Percentiles rank a stretch among this genome's conserved stretches.
These are phyloP conservation scores for Heliconius eleuchia DNA, from an alignment of 1,140 invertebrate genomes.

Conservation along the genomic window DNA sequence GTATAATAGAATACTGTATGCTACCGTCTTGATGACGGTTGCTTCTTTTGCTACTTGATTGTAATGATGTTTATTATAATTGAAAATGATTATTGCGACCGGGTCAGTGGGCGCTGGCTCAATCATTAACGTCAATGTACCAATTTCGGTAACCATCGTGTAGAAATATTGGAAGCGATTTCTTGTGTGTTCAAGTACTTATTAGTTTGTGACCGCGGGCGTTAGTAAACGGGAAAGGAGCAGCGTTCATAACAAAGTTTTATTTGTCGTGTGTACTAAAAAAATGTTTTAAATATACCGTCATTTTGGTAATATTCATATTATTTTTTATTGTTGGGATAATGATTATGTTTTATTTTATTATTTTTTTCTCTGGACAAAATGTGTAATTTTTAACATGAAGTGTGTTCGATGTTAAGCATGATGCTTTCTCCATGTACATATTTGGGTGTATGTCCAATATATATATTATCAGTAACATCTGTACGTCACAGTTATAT, in stretches of 20 bases:
- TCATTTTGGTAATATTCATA: constrained; percentile 9
- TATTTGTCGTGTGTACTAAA: constrained; percentile 28
- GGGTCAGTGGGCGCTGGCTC: constrained; percentile 25
- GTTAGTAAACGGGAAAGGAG: constrained; percentile 50
- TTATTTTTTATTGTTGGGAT: neutral
- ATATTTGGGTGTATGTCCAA: neutral
- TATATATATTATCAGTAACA: neutral
- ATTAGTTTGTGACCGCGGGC: constrained; percentile 62
- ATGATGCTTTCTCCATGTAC: neutral
- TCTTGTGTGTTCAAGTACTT: constrained; percentile 60
- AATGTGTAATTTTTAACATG: neutral
- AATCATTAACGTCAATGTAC: constrained; percentile 61
- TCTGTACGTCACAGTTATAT: neutral
- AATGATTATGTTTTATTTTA: constrained; percentile 7
- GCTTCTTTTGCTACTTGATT: neutral
- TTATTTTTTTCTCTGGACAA: neutral
- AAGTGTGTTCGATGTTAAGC: neutral
- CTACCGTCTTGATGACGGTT: neutral
- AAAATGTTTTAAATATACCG: constrained; percentile 13
- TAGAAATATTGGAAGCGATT: constrained; percentile 65
- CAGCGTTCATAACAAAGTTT: constrained; percentile 8
- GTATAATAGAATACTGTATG: constrained; percentile 15
- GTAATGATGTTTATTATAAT: constrained; percentile 26
- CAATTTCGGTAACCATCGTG: constrained; percentile 67
- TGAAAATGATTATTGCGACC: constrained; percentile 36